Evolutionary conservation across 2,113 vertebrate species (phyloP).

Genomic region (Nycticorax nycticorax): DNA sequence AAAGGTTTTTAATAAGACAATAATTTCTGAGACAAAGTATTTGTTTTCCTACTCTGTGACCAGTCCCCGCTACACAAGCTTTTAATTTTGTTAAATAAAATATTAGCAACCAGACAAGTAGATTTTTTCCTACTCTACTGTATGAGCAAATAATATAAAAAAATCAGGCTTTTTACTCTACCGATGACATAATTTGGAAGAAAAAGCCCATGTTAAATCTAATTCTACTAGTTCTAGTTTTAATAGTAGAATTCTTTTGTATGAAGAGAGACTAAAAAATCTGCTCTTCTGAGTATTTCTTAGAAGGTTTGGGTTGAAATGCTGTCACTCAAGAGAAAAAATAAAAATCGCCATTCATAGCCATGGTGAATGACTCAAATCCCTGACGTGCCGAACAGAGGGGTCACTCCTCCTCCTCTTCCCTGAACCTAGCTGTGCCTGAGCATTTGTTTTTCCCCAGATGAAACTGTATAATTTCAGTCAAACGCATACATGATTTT

Average conservation of each 20-base stretch:
- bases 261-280: background rate
- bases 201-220: rapidly evolving
- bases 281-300: background rate
- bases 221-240: background rate
- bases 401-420: background rate
- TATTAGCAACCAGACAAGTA: background rate
- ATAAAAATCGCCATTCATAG: background rate
- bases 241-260: background rate
- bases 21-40: background rate
- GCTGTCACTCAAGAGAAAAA: background rate
- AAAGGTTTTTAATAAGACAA: background rate
- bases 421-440: background rate
- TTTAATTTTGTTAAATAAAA: background rate
- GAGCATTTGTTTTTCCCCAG: background rate
- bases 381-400: background rate
- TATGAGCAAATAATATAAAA: background rate
- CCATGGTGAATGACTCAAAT: background rate
- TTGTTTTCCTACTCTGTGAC: background rate
- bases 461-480: background rate
- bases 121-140: background rate
- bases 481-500: rapidly evolving
- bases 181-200: background rate
- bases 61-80: rapidly evolving
- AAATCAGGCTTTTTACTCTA: background rate
- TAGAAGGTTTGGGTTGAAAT: background rate